Evolutionary conservation across 1,140 invertebrate species (phyloP), one percentile per base, ranked within the genome.

Genomic region (Adoxophyes honmai): DNA sequence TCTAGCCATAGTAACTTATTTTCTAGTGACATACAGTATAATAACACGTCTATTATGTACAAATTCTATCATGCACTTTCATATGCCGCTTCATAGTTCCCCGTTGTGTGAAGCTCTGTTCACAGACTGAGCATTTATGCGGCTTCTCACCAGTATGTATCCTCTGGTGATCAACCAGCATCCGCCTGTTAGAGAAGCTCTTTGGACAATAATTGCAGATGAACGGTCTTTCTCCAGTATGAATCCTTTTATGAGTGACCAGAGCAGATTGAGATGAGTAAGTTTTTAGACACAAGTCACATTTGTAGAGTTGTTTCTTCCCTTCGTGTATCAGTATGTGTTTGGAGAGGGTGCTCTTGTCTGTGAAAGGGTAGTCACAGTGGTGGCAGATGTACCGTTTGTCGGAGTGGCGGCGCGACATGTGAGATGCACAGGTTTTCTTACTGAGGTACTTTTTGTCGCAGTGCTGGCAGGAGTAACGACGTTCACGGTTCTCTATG

Each of bases 101-200:
- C 13, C 89, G 78, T 62, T 92, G 92, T 0, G 90, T 90, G 66
- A 93, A 94, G 2, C 79, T 67, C 35, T 89, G 89, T 0, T 90
- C 73, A 66, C 92, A 93, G 8, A 91, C 74, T 11, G 70, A 75
- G 71, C 94, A 94, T 69, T 92, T 91, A 66, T 92, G 93, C 0
- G 94, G 94, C 73, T 92, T 92, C 63, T 94, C 93, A 0, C 94
- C 94, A 1, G 93, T 94, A 73, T 95, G 94, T 42, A 90, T 91
- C 52, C 92, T 86, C 54, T 91, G 90, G 74, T 95, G 94, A 14
- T 89, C 88, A 7, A 66, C 75, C 57, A 88, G 38, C 33, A 81
- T 66, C 34, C 74, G 73, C 55, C 83, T 88, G 4, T 80, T 81
- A 5, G 84, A 62, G 51, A 89, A 90, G 55, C 64, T 73, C 62